phyloP scores from a whole-genome alignment of 2,113 vertebrate genomes.

The Platichthys flesus region DNA sequence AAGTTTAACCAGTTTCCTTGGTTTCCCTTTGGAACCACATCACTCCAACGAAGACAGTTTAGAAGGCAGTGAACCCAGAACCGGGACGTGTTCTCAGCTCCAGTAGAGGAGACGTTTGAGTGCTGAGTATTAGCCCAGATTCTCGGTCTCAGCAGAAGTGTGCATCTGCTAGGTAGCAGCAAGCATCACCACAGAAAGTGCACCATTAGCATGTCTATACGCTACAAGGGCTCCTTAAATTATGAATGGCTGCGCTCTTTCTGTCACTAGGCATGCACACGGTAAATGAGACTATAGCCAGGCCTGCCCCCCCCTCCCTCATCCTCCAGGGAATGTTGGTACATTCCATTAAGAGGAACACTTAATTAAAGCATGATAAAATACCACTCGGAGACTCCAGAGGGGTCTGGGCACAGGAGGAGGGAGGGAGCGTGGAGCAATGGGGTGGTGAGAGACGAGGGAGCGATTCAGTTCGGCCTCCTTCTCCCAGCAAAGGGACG shows the following conservation, averaged over 20 bases:
- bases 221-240: slow-evolving; percentile 65
- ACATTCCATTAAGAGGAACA: slow-evolving; percentile 77
- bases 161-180: slow-evolving; percentile 30
- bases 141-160: slow-evolving; percentile 28
- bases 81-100: slow-evolving; percentile 1
- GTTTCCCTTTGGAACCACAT: not conserved
- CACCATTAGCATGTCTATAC: slow-evolving; percentile 67
- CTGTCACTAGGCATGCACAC: slow-evolving; percentile 63
- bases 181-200: slow-evolving; percentile 39
- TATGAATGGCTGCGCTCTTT: slow-evolving; percentile 76
- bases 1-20: slow-evolving; percentile 1
- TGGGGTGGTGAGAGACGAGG: slow-evolving; percentile 15
- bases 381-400: slow-evolving; percentile 68
- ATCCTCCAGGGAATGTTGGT: slow-evolving; percentile 66
- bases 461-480: slow-evolving; percentile 28
- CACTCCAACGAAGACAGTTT: not conserved
- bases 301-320: not conserved
- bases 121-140: slow-evolving; percentile 28
- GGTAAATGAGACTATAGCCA: slow-evolving; percentile 69
- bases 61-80: slow-evolving; percentile 2
- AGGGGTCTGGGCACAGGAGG: slow-evolving; percentile 45
- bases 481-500: slow-evolving; percentile 29
- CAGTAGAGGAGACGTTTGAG: not conserved
- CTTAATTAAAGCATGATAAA: slow-evolving; percentile 80
- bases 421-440: slow-evolving; percentile 16